Evolutionary conservation across 2,113 vertebrate species (phyloP), one percentile per base, ranked within the genome.

Genomic region (Limnothrissa miodon): DNA sequence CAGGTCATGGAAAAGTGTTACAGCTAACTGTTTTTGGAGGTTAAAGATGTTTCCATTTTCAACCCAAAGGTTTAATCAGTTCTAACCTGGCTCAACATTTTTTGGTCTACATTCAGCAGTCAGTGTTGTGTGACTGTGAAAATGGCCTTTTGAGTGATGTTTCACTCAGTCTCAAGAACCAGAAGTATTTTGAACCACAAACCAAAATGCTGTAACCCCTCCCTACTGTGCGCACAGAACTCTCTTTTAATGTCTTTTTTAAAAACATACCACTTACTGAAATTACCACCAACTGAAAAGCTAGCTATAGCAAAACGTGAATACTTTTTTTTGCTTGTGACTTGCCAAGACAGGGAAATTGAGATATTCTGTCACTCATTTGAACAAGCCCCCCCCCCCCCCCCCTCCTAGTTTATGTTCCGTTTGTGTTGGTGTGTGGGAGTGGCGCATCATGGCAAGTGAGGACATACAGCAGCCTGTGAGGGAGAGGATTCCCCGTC

Each of bases 231-330:
- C 36, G 33, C 5, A 74, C 66, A 74, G 33, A 74, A 39, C 66
- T 74, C 33, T 74, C 66, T 74, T 39, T 74, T 74, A 74, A 33
- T n/a, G n/a, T n/a, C n/a, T n/a, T n/a, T n/a, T n/a, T n/a, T n/a
- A n/a, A n/a, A n/a, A 74, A 36, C 11, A 33, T 29, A 74, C 66
- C 66, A 39, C 51, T 56, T 19, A 56, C 51, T 56, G 51, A 56
- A 56, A 19, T 56, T 56, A 56, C 51, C 51, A 21, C 33, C 2
- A 74, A 36, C 66, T 36, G 33, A 74, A 74, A 74, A 29, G 11
- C 66, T 10, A 74, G 21, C 51, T 23, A 15, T 5, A 15, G 66
- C 25, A 15, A 74, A 74, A 74, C 29, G 66, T 39, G 9, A 13
- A 2, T 74, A 29, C 33, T 74, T 74, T 56, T 74, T 56, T 74